Conservation (phyloP, 2,113 vertebrate genomes). For the Syrrhaptes paradoxus region DNA sequence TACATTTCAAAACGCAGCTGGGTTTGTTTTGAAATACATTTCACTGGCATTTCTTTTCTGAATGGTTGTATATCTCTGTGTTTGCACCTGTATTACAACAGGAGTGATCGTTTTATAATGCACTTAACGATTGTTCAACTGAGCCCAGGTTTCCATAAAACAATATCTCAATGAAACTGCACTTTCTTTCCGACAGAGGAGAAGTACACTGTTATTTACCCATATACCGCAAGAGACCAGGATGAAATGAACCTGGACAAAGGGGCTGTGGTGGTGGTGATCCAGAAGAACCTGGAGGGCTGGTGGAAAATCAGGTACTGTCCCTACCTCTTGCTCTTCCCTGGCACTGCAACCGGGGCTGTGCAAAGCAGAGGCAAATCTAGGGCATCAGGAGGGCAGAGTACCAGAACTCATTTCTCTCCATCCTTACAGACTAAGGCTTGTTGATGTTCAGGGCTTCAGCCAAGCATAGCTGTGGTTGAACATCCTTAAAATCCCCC, state of each 20-base stretch:
- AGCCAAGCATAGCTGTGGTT: not conserved
- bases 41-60: not conserved
- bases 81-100: not conserved
- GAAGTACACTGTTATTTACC: constrained; percentile 93
- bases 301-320: constrained; percentile 99
- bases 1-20: not conserved
- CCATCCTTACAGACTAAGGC: not conserved
- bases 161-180: not conserved
- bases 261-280: constrained; percentile 91
- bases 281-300: constrained; percentile 98
- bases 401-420: not conserved
- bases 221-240: constrained; percentile 88
- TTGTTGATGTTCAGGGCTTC: not conserved
- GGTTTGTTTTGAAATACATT: not conserved
- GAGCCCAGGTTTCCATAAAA: not conserved
- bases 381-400: not conserved
- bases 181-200: constrained; percentile 81
- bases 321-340: not conserved
- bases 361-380: not conserved
- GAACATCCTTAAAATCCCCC: not conserved
- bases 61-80: not conserved
- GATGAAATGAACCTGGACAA: constrained; percentile 96
- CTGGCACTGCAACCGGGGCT: not conserved
- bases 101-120: not conserved
- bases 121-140: not conserved